Evolutionary conservation across 2,888 invertebrate species (phyloP).

Genomic region (Acronicta aceris): DNA sequence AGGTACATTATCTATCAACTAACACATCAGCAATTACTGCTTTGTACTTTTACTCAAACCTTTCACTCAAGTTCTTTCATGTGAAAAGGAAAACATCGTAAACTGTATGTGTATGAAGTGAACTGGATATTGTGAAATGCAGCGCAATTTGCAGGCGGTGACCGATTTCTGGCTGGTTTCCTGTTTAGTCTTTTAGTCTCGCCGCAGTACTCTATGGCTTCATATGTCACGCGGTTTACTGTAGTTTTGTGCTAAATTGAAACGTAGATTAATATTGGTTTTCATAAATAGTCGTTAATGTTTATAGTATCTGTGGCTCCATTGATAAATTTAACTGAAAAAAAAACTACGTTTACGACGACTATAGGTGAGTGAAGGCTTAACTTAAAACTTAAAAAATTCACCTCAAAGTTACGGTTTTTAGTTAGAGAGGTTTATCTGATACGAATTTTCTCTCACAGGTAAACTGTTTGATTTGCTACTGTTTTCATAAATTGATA

Average conservation of each 20-base stretch:
- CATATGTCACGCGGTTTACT: slow-evolving; percentile 51
- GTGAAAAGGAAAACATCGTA: slow-evolving; percentile 40
- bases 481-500: no score
- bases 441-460: no score
- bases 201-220: slow-evolving; percentile 48
- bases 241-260: slow-evolving; percentile 3
- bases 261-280: slow-evolving; percentile 7
- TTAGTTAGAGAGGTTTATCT: no score
- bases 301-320: neutral
- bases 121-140: slow-evolving; percentile 39
- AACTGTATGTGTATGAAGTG: slow-evolving; percentile 30
- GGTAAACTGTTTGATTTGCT: no score
- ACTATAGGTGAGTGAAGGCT: no score
- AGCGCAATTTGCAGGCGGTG: slow-evolving; percentile 38
- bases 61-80: slow-evolving; percentile 30
- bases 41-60: slow-evolving; percentile 28
- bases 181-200: slow-evolving; percentile 42
- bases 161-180: slow-evolving; percentile 52
- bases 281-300: no score
- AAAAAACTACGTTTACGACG: no score
- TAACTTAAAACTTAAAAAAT: no score
- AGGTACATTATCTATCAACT: slow-evolving; percentile 19
- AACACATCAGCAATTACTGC: neutral
- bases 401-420: no score
- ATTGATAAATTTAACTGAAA: no score